phyloP scores from a whole-genome alignment of 2,797 vertebrate species.

The Antrozous pallidus region DNA sequence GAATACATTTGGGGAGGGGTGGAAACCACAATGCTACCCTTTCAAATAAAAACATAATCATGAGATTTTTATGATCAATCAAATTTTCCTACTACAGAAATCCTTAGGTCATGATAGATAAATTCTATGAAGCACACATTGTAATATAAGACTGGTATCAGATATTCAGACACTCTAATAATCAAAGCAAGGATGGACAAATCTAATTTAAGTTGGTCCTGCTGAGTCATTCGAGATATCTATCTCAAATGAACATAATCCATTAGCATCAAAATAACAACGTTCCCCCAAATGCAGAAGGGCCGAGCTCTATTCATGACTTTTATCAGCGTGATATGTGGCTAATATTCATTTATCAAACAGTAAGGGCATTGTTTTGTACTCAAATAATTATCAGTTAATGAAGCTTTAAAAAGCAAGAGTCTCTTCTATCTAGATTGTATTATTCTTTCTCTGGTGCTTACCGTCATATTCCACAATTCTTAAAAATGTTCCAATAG shows the following conservation, averaged over 20 bases:
- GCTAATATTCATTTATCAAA: conserved; percentile 81
- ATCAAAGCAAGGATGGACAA: conserved; percentile 75
- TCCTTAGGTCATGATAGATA: conserved; percentile 58
- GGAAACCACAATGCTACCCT: background rate
- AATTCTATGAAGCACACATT: conserved; percentile 66
- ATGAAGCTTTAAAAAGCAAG: conserved; percentile 76
- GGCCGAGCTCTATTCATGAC: conserved; percentile 70
- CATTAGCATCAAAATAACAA: conserved; percentile 82
- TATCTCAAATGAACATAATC: conserved; percentile 81
- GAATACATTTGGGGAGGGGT: background rate
- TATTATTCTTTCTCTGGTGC: conserved; percentile 66
- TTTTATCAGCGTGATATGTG: conserved; percentile 79
- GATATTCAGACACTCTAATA: conserved; percentile 81
- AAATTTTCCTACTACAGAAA: conserved; percentile 34
- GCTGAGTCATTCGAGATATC: conserved; percentile 82
- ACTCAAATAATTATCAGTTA: conserved; percentile 79
- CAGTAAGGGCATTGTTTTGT: conserved; percentile 79
- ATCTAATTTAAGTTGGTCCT: conserved; percentile 83
- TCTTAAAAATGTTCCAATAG: conserved; percentile 69
- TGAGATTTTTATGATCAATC: conserved; percentile 54
- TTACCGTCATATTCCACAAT: conserved; percentile 62
- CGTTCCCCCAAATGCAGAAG: conserved; percentile 35
- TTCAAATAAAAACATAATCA: conserved; percentile 45
- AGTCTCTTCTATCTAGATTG: conserved; percentile 60
- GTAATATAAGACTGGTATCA: conserved; percentile 66